A percentile compares a stretch with the other conserved stretches of the same genome.
These are phyloP conservation scores for Gavia stellata DNA, from an alignment of 2,113 vertebrate species.

Conservation along the genomic window DNA sequence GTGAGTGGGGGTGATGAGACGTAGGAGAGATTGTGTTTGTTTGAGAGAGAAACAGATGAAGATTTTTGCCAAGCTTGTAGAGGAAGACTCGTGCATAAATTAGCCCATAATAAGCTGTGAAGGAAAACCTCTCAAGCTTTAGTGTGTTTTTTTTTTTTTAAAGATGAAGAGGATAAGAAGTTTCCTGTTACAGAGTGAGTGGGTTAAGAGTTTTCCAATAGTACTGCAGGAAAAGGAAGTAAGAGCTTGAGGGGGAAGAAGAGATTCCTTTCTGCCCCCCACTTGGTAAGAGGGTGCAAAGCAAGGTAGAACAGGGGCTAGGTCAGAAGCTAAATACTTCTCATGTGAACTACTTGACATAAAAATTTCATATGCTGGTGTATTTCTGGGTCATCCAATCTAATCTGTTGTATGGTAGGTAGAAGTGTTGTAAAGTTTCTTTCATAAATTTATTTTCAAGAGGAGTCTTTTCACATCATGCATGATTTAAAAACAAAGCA, in stretches of 20 bases:
- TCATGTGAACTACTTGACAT: fast-evolving
- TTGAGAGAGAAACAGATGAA: not conserved
- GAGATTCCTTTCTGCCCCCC: not conserved
- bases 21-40: not conserved
- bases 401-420: not conserved
- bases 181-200: not conserved
- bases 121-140: not conserved
- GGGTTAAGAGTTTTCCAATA: not conserved
- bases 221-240: not conserved
- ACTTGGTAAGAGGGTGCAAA: not conserved
- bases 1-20: not conserved
- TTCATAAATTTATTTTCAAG: not conserved
- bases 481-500: not conserved
- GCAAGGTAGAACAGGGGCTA: not conserved
- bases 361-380: not conserved
- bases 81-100: not conserved
- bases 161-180: not conserved
- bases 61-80: not conserved
- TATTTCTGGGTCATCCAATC: not conserved
- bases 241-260: not conserved
- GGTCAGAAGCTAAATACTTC: not conserved
- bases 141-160: not conserved
- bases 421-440: not conserved
- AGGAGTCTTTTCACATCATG: not conserved
- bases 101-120: not conserved